phyloP scores from a whole-genome alignment of 2,888 invertebrate species.

The Thymelicus sylvestris region DNA sequence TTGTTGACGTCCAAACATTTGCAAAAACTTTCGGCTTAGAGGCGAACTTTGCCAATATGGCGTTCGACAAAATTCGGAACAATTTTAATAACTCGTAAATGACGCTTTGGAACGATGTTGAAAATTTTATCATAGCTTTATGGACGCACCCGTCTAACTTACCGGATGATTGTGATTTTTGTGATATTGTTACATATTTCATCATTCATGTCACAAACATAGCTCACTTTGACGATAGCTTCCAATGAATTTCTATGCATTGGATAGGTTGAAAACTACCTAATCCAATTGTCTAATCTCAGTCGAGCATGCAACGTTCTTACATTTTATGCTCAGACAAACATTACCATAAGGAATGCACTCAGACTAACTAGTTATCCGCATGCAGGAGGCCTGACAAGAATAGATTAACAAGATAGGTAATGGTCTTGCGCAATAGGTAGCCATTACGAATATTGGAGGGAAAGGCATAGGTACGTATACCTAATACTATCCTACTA shows the following conservation, averaged over 20 bases:
- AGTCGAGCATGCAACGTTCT: too few species aligned
- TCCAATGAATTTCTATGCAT: slow-evolving; percentile 2
- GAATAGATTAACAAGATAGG: too few species aligned
- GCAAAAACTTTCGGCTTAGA: slow-evolving; percentile 56
- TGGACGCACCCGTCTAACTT: slow-evolving; percentile 52
- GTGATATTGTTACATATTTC: slow-evolving; percentile 21
- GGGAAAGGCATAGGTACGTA: too few species aligned
- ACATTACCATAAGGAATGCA: too few species aligned
- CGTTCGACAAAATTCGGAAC: slow-evolving; percentile 63
- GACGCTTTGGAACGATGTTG: slow-evolving; percentile 50
- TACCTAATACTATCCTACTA: too few species aligned
- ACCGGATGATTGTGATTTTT: slow-evolving; percentile 46
- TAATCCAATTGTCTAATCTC: too few species aligned
- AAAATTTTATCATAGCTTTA: slow-evolving; percentile 47
- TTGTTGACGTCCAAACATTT: slow-evolving; percentile 51
- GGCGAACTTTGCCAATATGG: slow-evolving; percentile 73
- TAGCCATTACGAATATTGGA: too few species aligned
- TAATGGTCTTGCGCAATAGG: too few species aligned
- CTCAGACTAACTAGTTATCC: too few species aligned
- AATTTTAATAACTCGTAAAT: slow-evolving; percentile 73
- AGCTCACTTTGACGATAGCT: slow-evolving; percentile 19
- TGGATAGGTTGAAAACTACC: too few species aligned
- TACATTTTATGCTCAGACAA: too few species aligned
- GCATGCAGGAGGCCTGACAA: too few species aligned
- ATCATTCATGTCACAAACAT: slow-evolving; percentile 12